phyloP scores from a whole-genome alignment of 2,113 vertebrate genomes.

The Callocephalon fimbriatum region DNA sequence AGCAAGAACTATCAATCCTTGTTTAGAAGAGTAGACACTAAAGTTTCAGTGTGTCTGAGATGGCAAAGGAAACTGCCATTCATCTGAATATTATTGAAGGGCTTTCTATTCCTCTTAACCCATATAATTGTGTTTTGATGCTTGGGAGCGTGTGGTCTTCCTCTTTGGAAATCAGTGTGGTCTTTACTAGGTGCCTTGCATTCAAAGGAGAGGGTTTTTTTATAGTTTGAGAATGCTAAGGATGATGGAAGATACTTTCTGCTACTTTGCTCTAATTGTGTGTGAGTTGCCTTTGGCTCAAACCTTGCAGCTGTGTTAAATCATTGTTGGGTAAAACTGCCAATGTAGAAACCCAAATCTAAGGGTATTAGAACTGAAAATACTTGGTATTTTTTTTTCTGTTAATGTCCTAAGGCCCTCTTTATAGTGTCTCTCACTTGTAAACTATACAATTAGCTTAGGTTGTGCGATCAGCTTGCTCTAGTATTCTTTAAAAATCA shows the following conservation, averaged over 20 bases:
- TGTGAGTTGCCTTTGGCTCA: background rate
- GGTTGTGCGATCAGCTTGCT: background rate
- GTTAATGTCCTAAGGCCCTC: background rate
- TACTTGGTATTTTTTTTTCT: background rate
- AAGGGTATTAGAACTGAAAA: background rate
- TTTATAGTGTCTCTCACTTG: background rate
- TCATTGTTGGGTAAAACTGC: background rate
- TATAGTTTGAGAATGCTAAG: background rate
- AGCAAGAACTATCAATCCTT: background rate
- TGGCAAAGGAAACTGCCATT: background rate
- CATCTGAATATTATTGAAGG: background rate
- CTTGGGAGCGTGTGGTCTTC: background rate
- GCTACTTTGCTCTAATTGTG: background rate
- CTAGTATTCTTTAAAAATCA: background rate
- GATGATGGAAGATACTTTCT: background rate
- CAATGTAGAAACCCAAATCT: background rate
- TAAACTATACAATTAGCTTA: background rate
- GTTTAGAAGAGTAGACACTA: background rate
- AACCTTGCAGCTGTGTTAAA: background rate
- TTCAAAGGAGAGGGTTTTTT: background rate
- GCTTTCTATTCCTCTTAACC: background rate
- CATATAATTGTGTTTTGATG: background rate
- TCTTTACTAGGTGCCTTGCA: background rate
- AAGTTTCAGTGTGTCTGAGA: background rate
- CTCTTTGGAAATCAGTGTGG: background rate